These are phyloP conservation scores for Enteromius paludinosus DNA, from an alignment of 2,797 vertebrate species.

Conservation along the genomic window DNA sequence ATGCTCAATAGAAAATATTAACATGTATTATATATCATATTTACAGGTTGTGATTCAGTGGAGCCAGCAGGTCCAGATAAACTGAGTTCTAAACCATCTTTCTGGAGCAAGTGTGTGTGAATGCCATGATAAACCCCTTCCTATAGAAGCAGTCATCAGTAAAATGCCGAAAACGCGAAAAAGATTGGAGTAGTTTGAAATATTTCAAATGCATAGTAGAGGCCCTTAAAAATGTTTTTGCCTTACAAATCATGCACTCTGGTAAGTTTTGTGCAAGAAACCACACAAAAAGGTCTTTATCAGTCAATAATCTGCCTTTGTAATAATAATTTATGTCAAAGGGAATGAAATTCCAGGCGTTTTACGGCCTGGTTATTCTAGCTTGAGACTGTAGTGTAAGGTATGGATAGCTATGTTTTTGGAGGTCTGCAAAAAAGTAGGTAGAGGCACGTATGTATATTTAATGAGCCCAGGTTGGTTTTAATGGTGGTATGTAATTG, in stretches of 20 bases:
- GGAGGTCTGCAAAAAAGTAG: neutral
- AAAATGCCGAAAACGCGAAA: neutral
- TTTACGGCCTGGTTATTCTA: slow-evolving; percentile 1
- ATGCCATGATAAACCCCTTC: neutral
- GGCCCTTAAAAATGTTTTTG: neutral
- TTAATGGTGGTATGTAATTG: slow-evolving; percentile 29
- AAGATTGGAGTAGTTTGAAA: neutral
- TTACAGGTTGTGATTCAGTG: neutral
- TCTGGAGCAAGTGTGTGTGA: neutral
- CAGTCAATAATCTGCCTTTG: neutral
- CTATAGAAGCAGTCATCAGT: neutral
- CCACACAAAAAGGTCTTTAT: neutral
- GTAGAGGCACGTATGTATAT: slow-evolving; percentile 1
- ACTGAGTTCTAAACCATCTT: neutral
- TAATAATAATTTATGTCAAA: neutral
- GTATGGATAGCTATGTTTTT: neutral
- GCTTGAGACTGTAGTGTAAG: neutral
- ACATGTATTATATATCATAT: neutral
- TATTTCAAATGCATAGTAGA: neutral
- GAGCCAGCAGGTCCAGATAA: slow-evolving; percentile 1
- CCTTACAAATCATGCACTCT: neutral
- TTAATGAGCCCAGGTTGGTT: slow-evolving; percentile 30
- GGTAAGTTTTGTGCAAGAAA: neutral
- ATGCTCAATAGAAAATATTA: neutral
- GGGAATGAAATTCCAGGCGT: neutral